phyloP scores from a whole-genome alignment of 2,888 invertebrate species.

The Agrotis exclamationis region DNA sequence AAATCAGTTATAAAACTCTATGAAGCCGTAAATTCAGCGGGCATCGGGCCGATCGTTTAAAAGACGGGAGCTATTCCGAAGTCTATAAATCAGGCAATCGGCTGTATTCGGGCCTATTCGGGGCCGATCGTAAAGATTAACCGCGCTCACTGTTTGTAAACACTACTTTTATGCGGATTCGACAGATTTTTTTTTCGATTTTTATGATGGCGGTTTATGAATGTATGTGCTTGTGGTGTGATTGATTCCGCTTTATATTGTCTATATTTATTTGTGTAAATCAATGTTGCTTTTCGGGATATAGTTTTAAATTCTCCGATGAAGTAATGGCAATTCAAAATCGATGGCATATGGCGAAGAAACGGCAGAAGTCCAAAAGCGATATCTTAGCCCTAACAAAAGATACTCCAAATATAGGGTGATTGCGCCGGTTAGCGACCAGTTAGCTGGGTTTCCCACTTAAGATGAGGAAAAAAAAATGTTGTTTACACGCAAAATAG shows the following conservation, averaged over 20 bases:
- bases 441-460: too few species aligned
- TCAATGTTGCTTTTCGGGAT: conserved; percentile 39
- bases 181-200: conserved; percentile 78
- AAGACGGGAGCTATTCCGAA: conserved; percentile 86
- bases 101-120: conserved; percentile 81
- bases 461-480: too few species aligned
- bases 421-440: too few species aligned
- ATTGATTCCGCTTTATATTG: conserved; percentile 64
- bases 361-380: background rate
- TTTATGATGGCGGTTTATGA: conserved; percentile 77
- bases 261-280: conserved; percentile 58
- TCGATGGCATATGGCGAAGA: background rate
- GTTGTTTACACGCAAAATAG: too few species aligned
- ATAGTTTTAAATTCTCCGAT: conserved; percentile 26
- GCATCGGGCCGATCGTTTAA: conserved; percentile 79
- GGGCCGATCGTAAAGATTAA: conserved; percentile 85
- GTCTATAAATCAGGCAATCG: conserved; percentile 86
- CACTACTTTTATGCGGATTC: conserved; percentile 83
- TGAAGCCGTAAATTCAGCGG: conserved; percentile 85
- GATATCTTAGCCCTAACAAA: background rate
- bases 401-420: background rate
- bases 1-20: conserved; percentile 90
- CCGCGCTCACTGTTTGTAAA: conserved; percentile 85
- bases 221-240: conserved; percentile 68
- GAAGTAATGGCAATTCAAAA: background rate